phyloP scores from a whole-genome alignment of 2,888 invertebrate species.

The Diabrotica balteata region DNA sequence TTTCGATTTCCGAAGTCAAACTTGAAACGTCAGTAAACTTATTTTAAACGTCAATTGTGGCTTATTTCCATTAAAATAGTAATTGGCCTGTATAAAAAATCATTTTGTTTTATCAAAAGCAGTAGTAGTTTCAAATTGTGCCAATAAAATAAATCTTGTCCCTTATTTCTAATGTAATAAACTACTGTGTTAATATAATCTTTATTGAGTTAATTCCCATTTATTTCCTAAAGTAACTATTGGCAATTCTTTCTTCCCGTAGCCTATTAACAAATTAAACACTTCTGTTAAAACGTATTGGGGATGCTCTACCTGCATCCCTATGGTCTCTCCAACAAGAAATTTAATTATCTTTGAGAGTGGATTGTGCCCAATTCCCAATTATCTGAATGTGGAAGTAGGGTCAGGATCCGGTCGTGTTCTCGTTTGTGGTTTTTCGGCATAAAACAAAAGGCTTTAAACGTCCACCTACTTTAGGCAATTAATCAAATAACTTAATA shows the following conservation, averaged over 20 bases:
- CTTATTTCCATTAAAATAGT: too few relatives aligned
- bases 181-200: neutral
- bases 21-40: too few relatives aligned
- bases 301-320: conserved; percentile 2
- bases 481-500: conserved; percentile 40
- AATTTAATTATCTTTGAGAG: conserved; percentile 40
- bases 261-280: conserved; percentile 9
- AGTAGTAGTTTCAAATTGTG: too few relatives aligned
- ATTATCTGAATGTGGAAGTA: conserved; percentile 41
- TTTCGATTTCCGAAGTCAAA: too few relatives aligned
- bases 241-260: neutral
- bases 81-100: too few relatives aligned
- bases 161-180: neutral
- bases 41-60: too few relatives aligned
- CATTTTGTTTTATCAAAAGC: too few relatives aligned
- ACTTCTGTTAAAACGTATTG: conserved; percentile 3
- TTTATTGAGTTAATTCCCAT: neutral
- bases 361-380: conserved; percentile 37
- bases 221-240: neutral
- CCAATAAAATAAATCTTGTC: neutral
- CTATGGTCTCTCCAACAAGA: conserved; percentile 30
- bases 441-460: conserved; percentile 42
- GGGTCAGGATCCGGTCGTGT: conserved; percentile 8
- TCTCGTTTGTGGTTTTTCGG: conserved; percentile 36
- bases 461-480: conserved; percentile 38